Conservation (phyloP, 2,113 vertebrate species). For the Xiphophorus maculatus region DNA sequence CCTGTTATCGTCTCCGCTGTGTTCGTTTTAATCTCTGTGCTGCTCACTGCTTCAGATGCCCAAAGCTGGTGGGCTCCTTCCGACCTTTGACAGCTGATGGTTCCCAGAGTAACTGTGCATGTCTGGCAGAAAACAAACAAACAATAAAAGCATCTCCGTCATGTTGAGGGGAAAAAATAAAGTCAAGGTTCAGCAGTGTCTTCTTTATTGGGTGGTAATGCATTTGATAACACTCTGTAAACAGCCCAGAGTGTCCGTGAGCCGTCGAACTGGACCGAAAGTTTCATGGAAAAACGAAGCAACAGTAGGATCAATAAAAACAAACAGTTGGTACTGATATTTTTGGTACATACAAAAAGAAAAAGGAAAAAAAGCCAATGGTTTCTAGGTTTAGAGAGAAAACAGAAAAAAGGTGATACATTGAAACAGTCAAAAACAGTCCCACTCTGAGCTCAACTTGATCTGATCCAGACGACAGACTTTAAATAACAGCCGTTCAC, state of each 20-base stretch:
- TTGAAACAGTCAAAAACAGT: constrained; percentile 4
- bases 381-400: background rate
- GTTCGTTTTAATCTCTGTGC: constrained; percentile 32
- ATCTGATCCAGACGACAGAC: too few species aligned
- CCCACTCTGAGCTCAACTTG: too few species aligned
- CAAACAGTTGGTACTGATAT: constrained; percentile 33
- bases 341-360: background rate
- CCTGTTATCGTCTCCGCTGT: constrained; percentile 5
- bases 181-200: background rate
- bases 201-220: constrained; percentile 55
- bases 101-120: constrained; percentile 34
- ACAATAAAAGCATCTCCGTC: constrained; percentile 25
- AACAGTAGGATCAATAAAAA: constrained; percentile 3
- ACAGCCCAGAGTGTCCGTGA: background rate
- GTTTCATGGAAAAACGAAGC: constrained; percentile 6
- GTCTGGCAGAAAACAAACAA: constrained; percentile 1
- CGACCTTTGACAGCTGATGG: constrained; percentile 40
- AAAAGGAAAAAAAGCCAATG: background rate
- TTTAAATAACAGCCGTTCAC: background rate
- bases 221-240: constrained; percentile 8
- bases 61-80: constrained; percentile 18
- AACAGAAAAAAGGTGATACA: background rate
- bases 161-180: constrained; percentile 7
- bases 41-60: constrained; percentile 28
- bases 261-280: background rate